Evolutionary conservation across 1,140 invertebrate species (phyloP), one percentile per base, ranked within the genome.

Genomic region (Tetramorium alpestre): DNA sequence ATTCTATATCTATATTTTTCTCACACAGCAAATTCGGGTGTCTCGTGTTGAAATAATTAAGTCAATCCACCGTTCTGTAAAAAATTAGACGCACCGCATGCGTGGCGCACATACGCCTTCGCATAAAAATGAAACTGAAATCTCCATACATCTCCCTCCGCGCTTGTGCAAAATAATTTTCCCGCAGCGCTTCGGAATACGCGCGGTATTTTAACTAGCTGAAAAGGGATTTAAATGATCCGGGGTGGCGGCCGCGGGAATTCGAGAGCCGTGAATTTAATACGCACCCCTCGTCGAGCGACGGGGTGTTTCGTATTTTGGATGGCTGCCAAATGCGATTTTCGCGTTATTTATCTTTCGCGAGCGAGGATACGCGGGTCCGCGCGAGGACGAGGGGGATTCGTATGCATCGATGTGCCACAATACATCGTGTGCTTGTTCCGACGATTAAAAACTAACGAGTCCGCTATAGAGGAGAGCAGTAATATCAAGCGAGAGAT

Each of bases 151-250:
- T 51, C 62, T 47, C 47, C 10, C 18, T 10, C 25, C 72, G 38
- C 22, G n/a, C 5, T 10, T 16, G n/a, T 38, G 69, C 25, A 64
- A 65, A 70, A 81, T 81, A 81, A 81, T 56, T 70, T 69, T 25
- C 47, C 47, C 65, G 77, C 64, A 25, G 60, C 33, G 28, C 28
- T n/a, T 44, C 65, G 78, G 22, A 82, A 72, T 72, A 73, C 70
- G 75, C 38, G 33, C 16, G 85, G 25, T 82, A 86, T 86, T 86
- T 86, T 86, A 86, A 86, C 85, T 81, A 81, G 75, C 77, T 86
- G 75, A 86, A 84, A 86, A 82, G 76, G 49, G 76, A 86, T 86
- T 86, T 86, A 86, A 86, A 86, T 81, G 85, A 86, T 86, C 25
- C 76, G 41, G 41, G 28, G n/a, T 6, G 47, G 58, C 41, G 73